phyloP scores from a whole-genome alignment of 2,113 vertebrate genomes.

The Coptodon bakossiorum region DNA sequence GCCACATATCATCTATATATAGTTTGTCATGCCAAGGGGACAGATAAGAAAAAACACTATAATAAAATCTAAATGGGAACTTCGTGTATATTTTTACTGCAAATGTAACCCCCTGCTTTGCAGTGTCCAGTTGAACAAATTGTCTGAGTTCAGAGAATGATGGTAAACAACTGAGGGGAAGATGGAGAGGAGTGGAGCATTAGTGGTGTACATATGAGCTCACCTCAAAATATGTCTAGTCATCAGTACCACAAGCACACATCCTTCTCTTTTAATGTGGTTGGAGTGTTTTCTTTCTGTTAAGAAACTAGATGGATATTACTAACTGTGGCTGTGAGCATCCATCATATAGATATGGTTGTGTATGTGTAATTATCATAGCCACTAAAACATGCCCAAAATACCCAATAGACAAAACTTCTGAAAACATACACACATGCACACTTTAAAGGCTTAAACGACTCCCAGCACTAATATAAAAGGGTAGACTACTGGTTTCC shows the following conservation, averaged over 20 bases:
- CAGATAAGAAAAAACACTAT: not conserved
- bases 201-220: slow-evolving; percentile 1
- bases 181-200: not conserved
- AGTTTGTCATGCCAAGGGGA: not conserved
- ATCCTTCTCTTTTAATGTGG: slow-evolving; percentile 20
- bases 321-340: not conserved
- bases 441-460: not conserved
- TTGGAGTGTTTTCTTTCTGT: not conserved
- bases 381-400: not conserved
- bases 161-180: not conserved
- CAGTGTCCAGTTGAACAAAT: not conserved
- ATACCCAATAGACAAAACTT: not conserved
- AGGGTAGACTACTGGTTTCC: not conserved
- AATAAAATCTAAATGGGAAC: slow-evolving; percentile 38
- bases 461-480: not conserved
- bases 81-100: not conserved
- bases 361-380: not conserved
- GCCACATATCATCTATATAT: not conserved
- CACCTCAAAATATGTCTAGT: not conserved
- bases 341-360: not conserved
- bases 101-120: not conserved
- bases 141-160: not conserved
- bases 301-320: not conserved
- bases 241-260: not conserved
- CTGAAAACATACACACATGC: not conserved